A percentile compares a stretch with the other conserved stretches of the same genome.
These are phyloP conservation scores for Rhinophrynus dorsalis DNA, from an alignment of 2,797 vertebrate species.

Conservation along the genomic window DNA sequence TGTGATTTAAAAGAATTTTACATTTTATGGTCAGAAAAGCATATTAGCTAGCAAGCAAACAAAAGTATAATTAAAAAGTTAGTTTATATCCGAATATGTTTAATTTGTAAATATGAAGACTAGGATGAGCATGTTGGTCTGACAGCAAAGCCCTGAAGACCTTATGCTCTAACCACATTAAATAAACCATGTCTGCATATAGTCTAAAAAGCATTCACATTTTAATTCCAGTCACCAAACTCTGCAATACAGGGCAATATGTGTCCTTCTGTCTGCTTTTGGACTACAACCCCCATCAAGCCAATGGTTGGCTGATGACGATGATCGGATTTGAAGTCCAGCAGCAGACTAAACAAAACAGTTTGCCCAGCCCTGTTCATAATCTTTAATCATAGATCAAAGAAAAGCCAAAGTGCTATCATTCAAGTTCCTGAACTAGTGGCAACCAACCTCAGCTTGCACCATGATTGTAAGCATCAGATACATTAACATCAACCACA, in stretches of 20 bases:
- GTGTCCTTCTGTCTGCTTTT: no score
- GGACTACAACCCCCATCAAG: no score
- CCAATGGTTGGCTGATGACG: no score
- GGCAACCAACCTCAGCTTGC: conserved; percentile 51
- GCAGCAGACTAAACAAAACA: no score
- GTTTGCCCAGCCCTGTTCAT: no score
- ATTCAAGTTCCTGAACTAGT: conserved; percentile 67
- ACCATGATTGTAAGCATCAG: conserved; percentile 43
- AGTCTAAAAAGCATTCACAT: conserved; percentile 62
- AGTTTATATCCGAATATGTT: conserved; percentile 25
- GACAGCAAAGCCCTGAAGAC: conserved; percentile 54
- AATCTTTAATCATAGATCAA: conserved; percentile 48
- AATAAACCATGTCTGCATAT: conserved; percentile 52
- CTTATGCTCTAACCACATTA: conserved; percentile 52
- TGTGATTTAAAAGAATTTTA: neutral
- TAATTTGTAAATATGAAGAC: neutral
- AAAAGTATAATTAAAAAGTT: neutral
- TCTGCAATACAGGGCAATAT: no score
- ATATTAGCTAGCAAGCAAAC: neutral
- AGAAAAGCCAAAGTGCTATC: conserved; percentile 69
- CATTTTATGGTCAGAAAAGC: conserved; percentile 2
- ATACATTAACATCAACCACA: conserved; percentile 35
- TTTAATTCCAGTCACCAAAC: conserved; percentile 54
- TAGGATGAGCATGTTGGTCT: conserved; percentile 8
- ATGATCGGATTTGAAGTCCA: no score